Percentiles rank a stretch among this genome's conserved stretches.
Conservation (phyloP, 2,888 invertebrate species). For the Eupithecia subumbrata region DNA sequence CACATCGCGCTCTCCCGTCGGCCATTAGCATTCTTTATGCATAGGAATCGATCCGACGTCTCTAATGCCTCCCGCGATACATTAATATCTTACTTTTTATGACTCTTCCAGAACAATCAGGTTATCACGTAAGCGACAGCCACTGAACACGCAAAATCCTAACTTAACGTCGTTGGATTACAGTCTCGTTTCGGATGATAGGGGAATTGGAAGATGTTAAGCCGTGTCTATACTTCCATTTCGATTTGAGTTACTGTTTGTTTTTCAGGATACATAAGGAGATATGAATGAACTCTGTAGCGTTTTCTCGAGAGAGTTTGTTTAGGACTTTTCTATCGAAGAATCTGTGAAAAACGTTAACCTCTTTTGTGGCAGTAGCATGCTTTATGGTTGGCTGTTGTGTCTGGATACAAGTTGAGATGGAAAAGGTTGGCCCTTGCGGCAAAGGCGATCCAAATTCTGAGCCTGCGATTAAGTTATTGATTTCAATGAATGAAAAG, state of each 20-base stretch:
- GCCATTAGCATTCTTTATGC: conserved; percentile 84
- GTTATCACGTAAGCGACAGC: conserved; percentile 59
- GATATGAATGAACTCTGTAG: conserved; percentile 3
- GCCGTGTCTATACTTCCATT: conserved; percentile 53
- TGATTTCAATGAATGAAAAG: too few relatives aligned
- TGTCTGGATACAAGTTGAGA: not conserved
- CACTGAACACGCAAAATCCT: not conserved
- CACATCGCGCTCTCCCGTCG: conserved; percentile 70
- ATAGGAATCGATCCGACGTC: conserved; percentile 82
- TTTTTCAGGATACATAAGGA: conserved; percentile 27
- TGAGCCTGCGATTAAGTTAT: not conserved
- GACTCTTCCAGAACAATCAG: conserved; percentile 81
- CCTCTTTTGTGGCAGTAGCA: too few relatives aligned
- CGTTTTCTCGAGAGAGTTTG: not conserved
- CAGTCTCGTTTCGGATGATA: conserved; percentile 35
- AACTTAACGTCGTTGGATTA: conserved; percentile 16
- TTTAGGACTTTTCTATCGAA: not conserved
- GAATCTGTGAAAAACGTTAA: not conserved
- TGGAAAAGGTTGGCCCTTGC: not conserved
- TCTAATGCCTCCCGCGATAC: conserved; percentile 84
- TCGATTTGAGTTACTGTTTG: conserved; percentile 38
- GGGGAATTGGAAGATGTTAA: conserved; percentile 47
- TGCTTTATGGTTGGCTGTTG: too few relatives aligned
- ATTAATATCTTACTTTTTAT: conserved; percentile 85
- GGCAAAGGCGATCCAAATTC: not conserved